Conservation (phyloP, 2,797 vertebrate genomes). For the Sebastes iracundus region DNA sequence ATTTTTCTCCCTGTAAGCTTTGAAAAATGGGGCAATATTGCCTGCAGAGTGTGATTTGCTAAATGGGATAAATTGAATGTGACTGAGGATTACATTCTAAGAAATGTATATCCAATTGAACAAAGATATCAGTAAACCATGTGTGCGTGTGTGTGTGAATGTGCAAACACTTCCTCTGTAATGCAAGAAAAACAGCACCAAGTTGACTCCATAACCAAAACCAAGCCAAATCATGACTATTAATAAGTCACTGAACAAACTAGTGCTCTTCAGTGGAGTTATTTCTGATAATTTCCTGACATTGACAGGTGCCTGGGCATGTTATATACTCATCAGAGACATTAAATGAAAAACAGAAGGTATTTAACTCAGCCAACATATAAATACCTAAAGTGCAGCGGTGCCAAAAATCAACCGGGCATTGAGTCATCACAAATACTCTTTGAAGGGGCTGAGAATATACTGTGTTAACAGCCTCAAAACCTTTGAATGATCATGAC, state of each 20-base stretch:
- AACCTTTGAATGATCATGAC: background rate
- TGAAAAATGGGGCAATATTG: background rate
- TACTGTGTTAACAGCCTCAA: background rate
- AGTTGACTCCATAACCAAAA: background rate
- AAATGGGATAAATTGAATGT: background rate
- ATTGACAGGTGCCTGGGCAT: background rate
- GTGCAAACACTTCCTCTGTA: background rate
- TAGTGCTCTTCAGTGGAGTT: background rate
- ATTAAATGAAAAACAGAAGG: background rate
- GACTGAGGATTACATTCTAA: background rate
- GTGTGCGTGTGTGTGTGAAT: background rate
- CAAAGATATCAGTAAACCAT: background rate
- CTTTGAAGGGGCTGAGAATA: background rate
- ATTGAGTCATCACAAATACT: conserved; percentile 1
- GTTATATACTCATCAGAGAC: background rate
- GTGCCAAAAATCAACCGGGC: background rate
- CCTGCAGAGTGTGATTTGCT: background rate
- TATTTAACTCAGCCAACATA: background rate
- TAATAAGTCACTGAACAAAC: background rate
- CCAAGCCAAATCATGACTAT: background rate
- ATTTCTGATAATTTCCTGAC: background rate
- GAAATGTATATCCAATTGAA: background rate
- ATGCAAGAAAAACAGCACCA: background rate
- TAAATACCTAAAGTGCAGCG: background rate
- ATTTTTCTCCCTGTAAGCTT: background rate